phyloP scores from a whole-genome alignment of 2,888 invertebrate genomes.

The Aporophyla lueneburgensis region DNA sequence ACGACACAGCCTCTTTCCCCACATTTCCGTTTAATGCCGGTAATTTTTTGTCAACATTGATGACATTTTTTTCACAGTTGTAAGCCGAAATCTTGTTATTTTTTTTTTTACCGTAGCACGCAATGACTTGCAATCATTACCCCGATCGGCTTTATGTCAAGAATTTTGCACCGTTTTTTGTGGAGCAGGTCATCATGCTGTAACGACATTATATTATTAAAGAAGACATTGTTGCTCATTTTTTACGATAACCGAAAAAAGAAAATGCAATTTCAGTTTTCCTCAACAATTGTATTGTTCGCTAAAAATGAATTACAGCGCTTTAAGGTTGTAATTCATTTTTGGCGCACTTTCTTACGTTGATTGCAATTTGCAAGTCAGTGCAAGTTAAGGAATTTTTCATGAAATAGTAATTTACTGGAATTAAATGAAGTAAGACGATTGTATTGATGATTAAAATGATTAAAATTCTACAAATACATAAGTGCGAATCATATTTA shows the following conservation, averaged over 20 bases:
- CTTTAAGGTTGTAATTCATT: background rate
- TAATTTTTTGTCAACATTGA: conserved; percentile 47
- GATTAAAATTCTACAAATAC: too few relatives aligned
- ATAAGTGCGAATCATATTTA: too few relatives aligned
- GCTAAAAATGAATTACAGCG: background rate
- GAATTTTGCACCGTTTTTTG: conserved; percentile 45
- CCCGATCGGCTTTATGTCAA: conserved; percentile 45
- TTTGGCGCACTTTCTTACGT: too few relatives aligned
- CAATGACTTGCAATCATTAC: conserved; percentile 55
- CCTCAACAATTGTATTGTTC: conserved; percentile 4
- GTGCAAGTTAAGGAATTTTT: too few relatives aligned
- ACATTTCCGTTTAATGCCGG: conserved; percentile 40
- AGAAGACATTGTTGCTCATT: conserved; percentile 3
- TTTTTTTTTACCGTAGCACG: conserved; percentile 55
- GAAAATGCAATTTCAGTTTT: conserved; percentile 19
- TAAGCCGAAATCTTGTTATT: conserved; percentile 53
- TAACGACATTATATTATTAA: conserved; percentile 43
- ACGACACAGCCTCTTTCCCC: conserved; percentile 56
- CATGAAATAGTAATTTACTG: too few relatives aligned
- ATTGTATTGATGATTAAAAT: too few relatives aligned
- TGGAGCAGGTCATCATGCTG: conserved; percentile 26
- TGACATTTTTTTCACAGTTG: conserved; percentile 47
- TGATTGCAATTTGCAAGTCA: too few relatives aligned
- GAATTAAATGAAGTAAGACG: too few relatives aligned
- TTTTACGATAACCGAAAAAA: conserved; percentile 26